These are phyloP conservation scores for Malacoctenus gilli DNA, from an alignment of 2,797 vertebrate species.

Conservation along the genomic window DNA sequence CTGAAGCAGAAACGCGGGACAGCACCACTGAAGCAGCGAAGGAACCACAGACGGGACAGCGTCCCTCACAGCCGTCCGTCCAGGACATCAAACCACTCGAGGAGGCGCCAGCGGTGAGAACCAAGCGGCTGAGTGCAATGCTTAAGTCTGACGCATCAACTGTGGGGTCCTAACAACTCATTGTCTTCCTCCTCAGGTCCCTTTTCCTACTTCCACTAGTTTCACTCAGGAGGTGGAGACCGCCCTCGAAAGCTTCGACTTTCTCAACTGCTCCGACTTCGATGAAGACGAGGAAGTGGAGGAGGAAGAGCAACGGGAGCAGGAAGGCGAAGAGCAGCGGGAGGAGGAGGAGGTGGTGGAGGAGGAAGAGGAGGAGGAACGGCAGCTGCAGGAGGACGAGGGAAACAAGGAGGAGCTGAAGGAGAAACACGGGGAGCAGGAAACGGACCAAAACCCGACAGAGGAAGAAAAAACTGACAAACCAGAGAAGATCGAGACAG, in stretches of 20 bases:
- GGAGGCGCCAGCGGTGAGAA: constrained; percentile 48
- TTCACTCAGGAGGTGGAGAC: constrained; percentile 93
- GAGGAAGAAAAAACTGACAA: background rate
- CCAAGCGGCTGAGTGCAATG: background rate
- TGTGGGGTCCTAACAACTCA: background rate
- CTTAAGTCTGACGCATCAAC: background rate
- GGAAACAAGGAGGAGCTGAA: too few relatives aligned
- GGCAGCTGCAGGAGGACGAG: constrained; percentile 22
- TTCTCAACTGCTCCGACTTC: constrained; percentile 90
- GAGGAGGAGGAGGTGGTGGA: background rate
- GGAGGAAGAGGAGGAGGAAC: background rate
- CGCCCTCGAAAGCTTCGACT: constrained; percentile 95
- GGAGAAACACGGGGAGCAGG: too few relatives aligned
- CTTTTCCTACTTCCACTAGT: constrained; percentile 89
- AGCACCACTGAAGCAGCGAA: constrained; percentile 27
- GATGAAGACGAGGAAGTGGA: constrained; percentile 82
- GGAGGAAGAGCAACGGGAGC: constrained; percentile 44
- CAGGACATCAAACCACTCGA: constrained; percentile 42
- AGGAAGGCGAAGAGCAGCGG: constrained; percentile 11
- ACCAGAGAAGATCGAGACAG: constrained; percentile 27
- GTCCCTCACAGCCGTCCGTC: constrained; percentile 11
- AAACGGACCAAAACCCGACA: background rate
- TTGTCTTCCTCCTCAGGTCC: constrained; percentile 70
- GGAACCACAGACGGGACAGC: constrained; percentile 21
- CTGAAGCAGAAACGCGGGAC: constrained; percentile 34